Conservation (phyloP, 1,140 invertebrate species). For the Piezodorus guildinii region DNA sequence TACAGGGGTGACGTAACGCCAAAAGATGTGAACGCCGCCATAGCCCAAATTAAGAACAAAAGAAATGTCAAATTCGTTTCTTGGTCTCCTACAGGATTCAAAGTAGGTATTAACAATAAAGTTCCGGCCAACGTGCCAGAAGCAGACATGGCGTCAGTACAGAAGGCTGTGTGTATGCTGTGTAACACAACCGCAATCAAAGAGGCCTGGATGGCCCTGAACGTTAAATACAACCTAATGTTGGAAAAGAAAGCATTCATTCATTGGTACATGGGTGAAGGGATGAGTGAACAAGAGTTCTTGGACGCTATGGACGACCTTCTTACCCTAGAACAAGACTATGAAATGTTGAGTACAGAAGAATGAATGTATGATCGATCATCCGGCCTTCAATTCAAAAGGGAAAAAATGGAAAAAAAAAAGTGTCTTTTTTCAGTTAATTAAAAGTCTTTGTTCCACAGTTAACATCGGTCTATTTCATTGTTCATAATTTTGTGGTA, state of each 20-base stretch:
- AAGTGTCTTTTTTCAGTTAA: too few species aligned
- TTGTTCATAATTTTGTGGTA: too few species aligned
- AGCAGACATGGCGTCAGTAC: slow-evolving; percentile 70
- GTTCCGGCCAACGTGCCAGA: slow-evolving; percentile 37
- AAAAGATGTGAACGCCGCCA: slow-evolving; percentile 72
- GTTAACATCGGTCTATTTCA: too few species aligned
- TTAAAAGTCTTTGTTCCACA: too few species aligned
- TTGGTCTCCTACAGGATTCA: slow-evolving; percentile 83
- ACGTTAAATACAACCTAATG: slow-evolving; percentile 52
- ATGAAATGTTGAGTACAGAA: slow-evolving; percentile 54
- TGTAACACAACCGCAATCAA: slow-evolving; percentile 36
- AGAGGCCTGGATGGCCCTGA: slow-evolving; percentile 67
- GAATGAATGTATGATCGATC: slow-evolving; percentile 37
- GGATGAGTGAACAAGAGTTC: slow-evolving; percentile 55
- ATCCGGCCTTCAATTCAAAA: too few species aligned
- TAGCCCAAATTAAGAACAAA: slow-evolving; percentile 66
- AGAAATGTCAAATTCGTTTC: slow-evolving; percentile 50
- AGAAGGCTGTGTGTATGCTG: slow-evolving; percentile 35
- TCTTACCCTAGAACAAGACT: slow-evolving; percentile 51
- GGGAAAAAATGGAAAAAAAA: too few species aligned
- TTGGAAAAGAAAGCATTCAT: slow-evolving; percentile 42
- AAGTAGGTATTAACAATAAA: slow-evolving; percentile 37
- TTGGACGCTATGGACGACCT: slow-evolving; percentile 52
- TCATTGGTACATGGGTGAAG: slow-evolving; percentile 39
- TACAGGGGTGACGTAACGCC: slow-evolving; percentile 57